A percentile compares a stretch with the other conserved stretches of the same genome.
These are phyloP conservation scores for Actinemys pallida DNA, from an alignment of 2,113 vertebrate species.

Conservation along the genomic window DNA sequence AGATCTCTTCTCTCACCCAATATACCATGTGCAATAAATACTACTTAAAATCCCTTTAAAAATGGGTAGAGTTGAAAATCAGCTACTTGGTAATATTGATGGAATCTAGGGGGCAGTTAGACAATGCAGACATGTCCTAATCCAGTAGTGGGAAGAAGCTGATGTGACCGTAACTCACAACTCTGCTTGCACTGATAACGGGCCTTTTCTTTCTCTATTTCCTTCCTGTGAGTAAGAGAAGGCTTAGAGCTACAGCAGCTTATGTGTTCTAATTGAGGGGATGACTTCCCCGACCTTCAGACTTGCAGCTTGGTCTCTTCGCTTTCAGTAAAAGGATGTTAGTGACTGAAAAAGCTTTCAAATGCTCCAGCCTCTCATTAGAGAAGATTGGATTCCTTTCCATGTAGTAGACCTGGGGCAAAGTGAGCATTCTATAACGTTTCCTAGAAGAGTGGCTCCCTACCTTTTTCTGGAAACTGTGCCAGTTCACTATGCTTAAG, in stretches of 20 bases:
- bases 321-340: not conserved
- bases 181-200: rapidly evolving
- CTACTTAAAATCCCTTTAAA: not conserved
- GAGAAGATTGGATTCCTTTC: not conserved
- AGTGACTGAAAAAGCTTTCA: not conserved
- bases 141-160: not conserved
- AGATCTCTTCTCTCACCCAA: rapidly evolving
- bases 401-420: not conserved
- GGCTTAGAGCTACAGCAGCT: not conserved
- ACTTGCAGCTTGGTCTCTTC: not conserved
- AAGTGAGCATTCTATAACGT: not conserved
- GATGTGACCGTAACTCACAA: not conserved
- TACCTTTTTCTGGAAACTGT: not conserved
- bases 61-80: not conserved
- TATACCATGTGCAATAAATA: not conserved
- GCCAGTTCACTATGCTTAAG: not conserved
- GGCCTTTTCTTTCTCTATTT: not conserved
- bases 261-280: not conserved
- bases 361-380: not conserved
- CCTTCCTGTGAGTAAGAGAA: not conserved
- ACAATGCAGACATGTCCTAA: rapidly evolving
- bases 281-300: not conserved
- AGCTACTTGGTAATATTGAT: rapidly evolving
- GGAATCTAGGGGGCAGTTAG: not conserved
- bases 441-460: not conserved